These are phyloP conservation scores for Heteromurus nitidus DNA, from an alignment of 2,888 invertebrate species.

Conservation along the genomic window DNA sequence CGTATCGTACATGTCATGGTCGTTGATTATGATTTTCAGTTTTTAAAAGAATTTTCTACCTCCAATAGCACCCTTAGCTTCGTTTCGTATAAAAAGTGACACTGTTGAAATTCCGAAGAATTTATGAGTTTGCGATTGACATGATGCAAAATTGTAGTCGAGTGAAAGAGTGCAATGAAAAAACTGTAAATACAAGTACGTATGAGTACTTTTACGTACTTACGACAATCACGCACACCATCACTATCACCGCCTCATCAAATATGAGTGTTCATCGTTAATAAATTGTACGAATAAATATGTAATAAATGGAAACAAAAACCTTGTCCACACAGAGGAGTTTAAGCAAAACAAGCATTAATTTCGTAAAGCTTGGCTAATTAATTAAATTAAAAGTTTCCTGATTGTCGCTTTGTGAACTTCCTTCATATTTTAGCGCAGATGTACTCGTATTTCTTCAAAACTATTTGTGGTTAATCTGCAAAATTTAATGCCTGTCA, in stretches of 20 bases:
- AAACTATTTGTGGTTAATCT: not conserved
- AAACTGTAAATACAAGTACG: not conserved
- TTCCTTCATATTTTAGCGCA: constrained; percentile 5
- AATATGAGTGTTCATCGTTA: not conserved
- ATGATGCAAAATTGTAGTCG: not conserved
- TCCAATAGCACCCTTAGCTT: not conserved
- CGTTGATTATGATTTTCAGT: not conserved
- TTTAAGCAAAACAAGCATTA: not conserved
- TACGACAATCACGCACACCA: not conserved
- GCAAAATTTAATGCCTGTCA: not conserved
- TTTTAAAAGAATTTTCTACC: constrained; percentile 27
- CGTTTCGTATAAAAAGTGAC: constrained; percentile 2
- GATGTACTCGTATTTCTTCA: not conserved
- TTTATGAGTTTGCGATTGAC: constrained; percentile 25
- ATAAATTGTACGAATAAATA: not conserved
- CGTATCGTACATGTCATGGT: constrained; percentile 22
- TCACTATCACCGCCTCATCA: not conserved
- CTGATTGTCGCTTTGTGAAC: not conserved
- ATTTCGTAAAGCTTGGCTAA: not conserved
- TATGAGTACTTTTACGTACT: not conserved
- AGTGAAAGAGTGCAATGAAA: not conserved
- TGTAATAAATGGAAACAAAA: too few species aligned
- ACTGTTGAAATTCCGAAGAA: not conserved
- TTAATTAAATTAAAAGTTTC: constrained; percentile 2
- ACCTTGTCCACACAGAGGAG: not conserved